Evolutionary conservation across 2,113 vertebrate genomes (phyloP).

Genomic region (Fulmarus glacialis): DNA sequence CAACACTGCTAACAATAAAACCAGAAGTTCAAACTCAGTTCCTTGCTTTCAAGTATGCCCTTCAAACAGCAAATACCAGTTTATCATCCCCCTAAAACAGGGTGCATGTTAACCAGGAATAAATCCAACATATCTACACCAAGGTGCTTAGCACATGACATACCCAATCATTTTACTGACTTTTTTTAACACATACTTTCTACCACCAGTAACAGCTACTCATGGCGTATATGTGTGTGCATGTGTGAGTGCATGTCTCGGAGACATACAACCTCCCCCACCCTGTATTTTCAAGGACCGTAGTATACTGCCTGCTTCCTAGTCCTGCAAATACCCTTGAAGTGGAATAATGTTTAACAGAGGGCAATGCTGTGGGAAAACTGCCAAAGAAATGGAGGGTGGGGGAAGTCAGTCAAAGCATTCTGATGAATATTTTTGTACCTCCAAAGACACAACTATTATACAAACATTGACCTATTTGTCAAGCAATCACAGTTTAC

Average conservation of each 20-base stretch:
- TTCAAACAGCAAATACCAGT: slow-evolving; percentile 65
- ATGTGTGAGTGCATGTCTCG: background rate
- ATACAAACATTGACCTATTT: slow-evolving; percentile 57
- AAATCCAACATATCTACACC: background rate
- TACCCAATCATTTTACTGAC: background rate
- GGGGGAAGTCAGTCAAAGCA: slow-evolving; percentile 43
- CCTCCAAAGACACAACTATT: slow-evolving; percentile 55
- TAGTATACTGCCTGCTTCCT: slow-evolving; percentile 54
- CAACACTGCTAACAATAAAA: slow-evolving; percentile 61
- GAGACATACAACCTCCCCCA: background rate
- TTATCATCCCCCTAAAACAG: slow-evolving; percentile 30
- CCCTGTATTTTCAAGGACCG: slow-evolving; percentile 25
- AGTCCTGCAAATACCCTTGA: slow-evolving; percentile 65
- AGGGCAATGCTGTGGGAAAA: slow-evolving; percentile 31
- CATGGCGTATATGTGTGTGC: background rate
- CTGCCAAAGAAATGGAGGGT: slow-evolving; percentile 39
- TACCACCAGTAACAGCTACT: background rate
- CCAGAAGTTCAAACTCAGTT: slow-evolving; percentile 70
- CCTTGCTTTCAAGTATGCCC: slow-evolving; percentile 57
- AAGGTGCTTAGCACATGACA: background rate
- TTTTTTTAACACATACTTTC: background rate
- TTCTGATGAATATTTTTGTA: slow-evolving; percentile 60
- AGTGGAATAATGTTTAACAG: slow-evolving; percentile 71
- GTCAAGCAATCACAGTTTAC: slow-evolving; percentile 54
- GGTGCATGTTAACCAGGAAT: slow-evolving; percentile 13